phyloP scores from a whole-genome alignment of 2,113 vertebrate genomes.

The Chinchilla lanigera region DNA sequence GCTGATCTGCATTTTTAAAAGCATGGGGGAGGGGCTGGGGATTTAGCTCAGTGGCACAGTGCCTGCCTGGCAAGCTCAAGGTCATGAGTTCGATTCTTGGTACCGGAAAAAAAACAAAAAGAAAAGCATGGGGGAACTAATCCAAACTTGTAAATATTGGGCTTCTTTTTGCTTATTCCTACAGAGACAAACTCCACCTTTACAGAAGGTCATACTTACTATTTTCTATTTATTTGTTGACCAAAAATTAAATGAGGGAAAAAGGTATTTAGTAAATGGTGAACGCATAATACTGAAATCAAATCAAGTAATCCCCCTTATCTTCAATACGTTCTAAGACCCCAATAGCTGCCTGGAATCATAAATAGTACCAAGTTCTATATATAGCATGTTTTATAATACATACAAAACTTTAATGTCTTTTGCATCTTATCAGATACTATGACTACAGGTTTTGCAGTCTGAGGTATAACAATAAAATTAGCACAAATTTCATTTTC shows the following conservation, averaged over 20 bases:
- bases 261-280: neutral
- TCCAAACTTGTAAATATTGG: neutral
- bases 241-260: slow-evolving; percentile 45
- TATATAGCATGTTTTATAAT: neutral
- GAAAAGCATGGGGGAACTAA: neutral
- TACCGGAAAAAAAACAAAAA: no score
- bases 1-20: slow-evolving; percentile 37
- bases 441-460: neutral
- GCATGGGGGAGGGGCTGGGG: neutral
- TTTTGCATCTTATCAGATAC: neutral
- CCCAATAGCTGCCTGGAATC: neutral
- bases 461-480: neutral
- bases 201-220: neutral
- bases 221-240: slow-evolving; percentile 32
- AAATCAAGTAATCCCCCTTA: neutral
- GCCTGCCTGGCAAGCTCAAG: no score
- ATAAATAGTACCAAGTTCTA: neutral
- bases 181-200: slow-evolving; percentile 20
- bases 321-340: neutral
- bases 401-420: neutral
- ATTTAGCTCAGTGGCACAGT: no score
- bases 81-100: no score
- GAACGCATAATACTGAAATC: neutral
- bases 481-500: neutral
- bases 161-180: neutral